Base-by-base conservation (phyloP, 92 coral and sea anemone genomes). In the Muricea muricata region DNA sequence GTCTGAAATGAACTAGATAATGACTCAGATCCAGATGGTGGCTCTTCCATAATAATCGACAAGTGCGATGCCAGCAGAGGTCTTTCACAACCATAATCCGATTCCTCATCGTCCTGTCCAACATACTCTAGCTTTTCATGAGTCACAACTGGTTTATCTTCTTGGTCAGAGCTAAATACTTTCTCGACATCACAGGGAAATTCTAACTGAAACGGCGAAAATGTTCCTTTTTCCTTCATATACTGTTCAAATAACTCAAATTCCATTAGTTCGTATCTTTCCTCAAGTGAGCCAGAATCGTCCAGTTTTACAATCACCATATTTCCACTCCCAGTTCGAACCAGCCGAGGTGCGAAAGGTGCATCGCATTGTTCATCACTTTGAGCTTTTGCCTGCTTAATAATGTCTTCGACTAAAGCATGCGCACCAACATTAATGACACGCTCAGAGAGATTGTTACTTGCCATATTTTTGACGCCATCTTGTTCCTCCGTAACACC, bases 181-280 rank as follows among this genome's bases (percentile, higher is more conserved):
- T 55, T 78, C 2, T 57, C 83, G 6, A 78, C 54, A 78, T 78
- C 71, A 57, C 83, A 78, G 58, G 83, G 83, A 32, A 78, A 78
- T 32, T 78, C 83, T 14, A 56, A 26, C 15, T 78, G 83, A 34
- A 56, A 30, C 2, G 83, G 83, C 37, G 83, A 78, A 57, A 78
- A 78, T 6, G 83, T 55, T 26, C 83, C 83, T 39, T 78, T 78
- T 20, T 78, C 83, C 21, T 78, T 78, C 83, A 78, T 78, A 71
- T 78, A 78, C 42, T 78, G 83, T 28, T 78, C 83, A 29, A 56
- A 78, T 12, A 78, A 65, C 39, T 78, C 83, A 39, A 78, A 78
- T 34, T 78, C 83, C 83, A 78, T 78, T 7, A 78, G 71, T 78
- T 78, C 83, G 26, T 78, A 78, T 35, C 83, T 65, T 78, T 78